Percentiles rank a stretch among this genome's conserved stretches.
Evolutionary conservation across 2,888 invertebrate genomes (phyloP).

Genomic region (Andrena haemorrhoa): DNA sequence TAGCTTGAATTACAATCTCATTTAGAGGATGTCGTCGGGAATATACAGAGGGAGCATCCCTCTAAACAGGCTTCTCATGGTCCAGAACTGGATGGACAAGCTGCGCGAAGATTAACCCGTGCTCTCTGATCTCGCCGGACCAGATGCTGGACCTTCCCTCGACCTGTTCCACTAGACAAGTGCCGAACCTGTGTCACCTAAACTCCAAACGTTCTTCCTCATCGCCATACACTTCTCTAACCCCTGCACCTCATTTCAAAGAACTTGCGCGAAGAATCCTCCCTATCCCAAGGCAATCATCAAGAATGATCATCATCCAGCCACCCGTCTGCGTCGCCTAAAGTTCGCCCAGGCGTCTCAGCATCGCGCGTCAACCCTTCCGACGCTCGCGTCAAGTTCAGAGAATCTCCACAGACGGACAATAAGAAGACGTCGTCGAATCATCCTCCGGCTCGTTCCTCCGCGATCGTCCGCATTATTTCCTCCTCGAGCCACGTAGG

Average conservation of each 20-base stretch:
- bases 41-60: constrained; percentile 53
- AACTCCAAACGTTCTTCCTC: background rate
- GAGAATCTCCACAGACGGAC: constrained; percentile 51
- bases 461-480: constrained; percentile 68
- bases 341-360: constrained; percentile 18
- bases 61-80: constrained; percentile 64
- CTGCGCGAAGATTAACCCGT: constrained; percentile 68
- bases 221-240: background rate
- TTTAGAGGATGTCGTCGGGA: constrained; percentile 42
- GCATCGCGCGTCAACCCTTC: constrained; percentile 16
- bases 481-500: constrained; percentile 64
- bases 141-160: constrained; percentile 73
- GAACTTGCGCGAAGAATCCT: background rate
- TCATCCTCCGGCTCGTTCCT: constrained; percentile 37
- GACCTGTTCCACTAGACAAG: constrained; percentile 57
- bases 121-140: constrained; percentile 77
- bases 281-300: background rate
- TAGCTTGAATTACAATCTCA: constrained; percentile 56
- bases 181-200: constrained; percentile 29
- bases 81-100: constrained; percentile 77
- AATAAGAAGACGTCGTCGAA: constrained; percentile 43
- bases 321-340: background rate
- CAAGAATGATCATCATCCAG: background rate
- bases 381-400: constrained; percentile 43
- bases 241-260: background rate